Evolutionary conservation across 2,797 vertebrate species (phyloP).

Genomic region (Schizopygopsis pylzovi): DNA sequence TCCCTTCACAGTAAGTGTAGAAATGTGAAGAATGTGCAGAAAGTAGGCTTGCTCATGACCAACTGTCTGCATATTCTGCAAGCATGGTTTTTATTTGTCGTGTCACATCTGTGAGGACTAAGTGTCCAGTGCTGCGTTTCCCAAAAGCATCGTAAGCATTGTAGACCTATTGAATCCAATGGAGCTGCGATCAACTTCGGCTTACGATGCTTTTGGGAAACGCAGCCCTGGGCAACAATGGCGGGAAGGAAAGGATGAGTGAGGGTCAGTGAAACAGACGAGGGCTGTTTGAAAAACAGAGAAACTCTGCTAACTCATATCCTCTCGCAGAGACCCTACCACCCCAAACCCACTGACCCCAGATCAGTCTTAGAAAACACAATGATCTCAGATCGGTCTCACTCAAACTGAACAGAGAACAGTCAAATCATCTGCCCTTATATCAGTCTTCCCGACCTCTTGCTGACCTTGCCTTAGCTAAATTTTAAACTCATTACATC

Average conservation of each 20-base stretch:
- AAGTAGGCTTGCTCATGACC: background rate
- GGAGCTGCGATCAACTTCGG: too few species aligned
- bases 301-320: slow-evolving; percentile 36
- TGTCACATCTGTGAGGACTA: slow-evolving; percentile 5
- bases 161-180: too few species aligned
- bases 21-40: slow-evolving; percentile 7
- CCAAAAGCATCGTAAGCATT: too few species aligned
- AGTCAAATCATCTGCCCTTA: background rate
- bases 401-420: background rate
- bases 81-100: slow-evolving; percentile 6
- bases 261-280: slow-evolving; percentile 21
- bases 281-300: slow-evolving; percentile 24
- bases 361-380: slow-evolving; percentile 9
- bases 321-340: slow-evolving; percentile 22
- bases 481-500: background rate
- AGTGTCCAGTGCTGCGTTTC: background rate
- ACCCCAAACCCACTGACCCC: slow-evolving; percentile 5
- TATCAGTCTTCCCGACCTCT: background rate
- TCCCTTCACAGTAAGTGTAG: background rate
- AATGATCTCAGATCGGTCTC: background rate
- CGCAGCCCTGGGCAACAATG: slow-evolving; percentile 26
- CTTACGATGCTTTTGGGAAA: too few species aligned
- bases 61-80: slow-evolving; percentile 7
- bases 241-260: slow-evolving; percentile 48
- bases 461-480: background rate